Conservation (phyloP, 1,140 invertebrate species). For the Sarcophaga bullata region DNA sequence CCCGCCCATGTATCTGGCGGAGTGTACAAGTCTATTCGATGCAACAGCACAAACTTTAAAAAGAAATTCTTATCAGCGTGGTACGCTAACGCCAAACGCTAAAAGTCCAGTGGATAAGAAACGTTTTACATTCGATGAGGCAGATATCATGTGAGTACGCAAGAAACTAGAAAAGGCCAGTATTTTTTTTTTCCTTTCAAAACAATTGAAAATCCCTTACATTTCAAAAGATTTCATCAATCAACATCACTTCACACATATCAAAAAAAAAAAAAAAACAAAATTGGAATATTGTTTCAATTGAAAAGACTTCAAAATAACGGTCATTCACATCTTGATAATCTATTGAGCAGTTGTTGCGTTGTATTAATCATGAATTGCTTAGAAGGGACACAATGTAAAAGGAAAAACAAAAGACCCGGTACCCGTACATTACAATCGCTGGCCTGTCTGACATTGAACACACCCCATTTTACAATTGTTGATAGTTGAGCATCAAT, state of each 20-base stretch:
- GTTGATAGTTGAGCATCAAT: conserved; percentile 20
- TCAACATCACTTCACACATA: too few species aligned
- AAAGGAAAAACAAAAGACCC: background rate
- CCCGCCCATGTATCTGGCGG: conserved; percentile 53
- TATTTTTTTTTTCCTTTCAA: too few species aligned
- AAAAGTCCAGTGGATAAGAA: conserved; percentile 58
- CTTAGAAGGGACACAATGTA: background rate
- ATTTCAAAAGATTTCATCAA: too few species aligned
- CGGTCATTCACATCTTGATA: conserved; percentile 12
- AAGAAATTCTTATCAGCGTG: background rate
- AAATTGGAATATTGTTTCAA: too few species aligned
- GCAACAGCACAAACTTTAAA: background rate
- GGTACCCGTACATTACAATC: conserved; percentile 17
- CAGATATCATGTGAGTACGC: conserved; percentile 54
- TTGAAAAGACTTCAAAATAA: conserved; percentile 1
- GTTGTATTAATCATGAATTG: background rate
- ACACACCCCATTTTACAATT: conserved; percentile 31
- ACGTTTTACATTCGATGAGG: conserved; percentile 54
- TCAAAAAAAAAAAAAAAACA: too few species aligned
- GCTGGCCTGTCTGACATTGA: background rate
- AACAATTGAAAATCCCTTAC: too few species aligned
- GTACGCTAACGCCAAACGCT: background rate
- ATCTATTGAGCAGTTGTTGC: conserved; percentile 11
- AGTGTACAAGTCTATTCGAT: conserved; percentile 43
- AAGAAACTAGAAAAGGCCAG: too few species aligned